Base-by-base conservation (phyloP, 2,113 vertebrate genomes). In the Hydropotes inermis region DNA sequence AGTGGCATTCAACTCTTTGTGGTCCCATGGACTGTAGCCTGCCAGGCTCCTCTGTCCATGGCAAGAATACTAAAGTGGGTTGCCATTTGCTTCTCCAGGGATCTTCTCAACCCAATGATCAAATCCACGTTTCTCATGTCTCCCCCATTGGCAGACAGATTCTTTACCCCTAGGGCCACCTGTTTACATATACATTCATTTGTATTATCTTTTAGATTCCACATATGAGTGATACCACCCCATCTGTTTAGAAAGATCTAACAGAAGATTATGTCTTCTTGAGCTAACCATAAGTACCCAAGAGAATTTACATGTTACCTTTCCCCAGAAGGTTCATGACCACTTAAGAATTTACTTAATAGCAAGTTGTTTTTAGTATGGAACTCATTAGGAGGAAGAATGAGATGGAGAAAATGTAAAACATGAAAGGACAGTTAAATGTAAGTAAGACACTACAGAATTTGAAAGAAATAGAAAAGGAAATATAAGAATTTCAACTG, bases 351-450 rank as follows among this genome's bases (percentile, higher is more conserved):
- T 30, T 45, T 67, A 54, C 52, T 47, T 27, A 54, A 39, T 17
- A 54, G 36, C 19, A 23, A 58, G 33, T 3, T 50, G 21, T 19
- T 52, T 74, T 81, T 58, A 28, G 30, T 13, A 8, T 16, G 30
- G 36, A 60, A 8, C 7, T 89, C 30, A 33, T 45, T 52, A 36
- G 5, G 16, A 39, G 4, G 21, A 64, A 55, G 36, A 52, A 5
- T 87, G 36, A 70, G 33, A 17, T 21, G 1, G 7, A 81, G 13
- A 79, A 74, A 52, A 70, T 2, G 1, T 30, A 64, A 94, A 81
- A 47, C 33, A 19, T 6, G 2, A 7, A 33, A 33, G 6, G 43
- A 4, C 50, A 11, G 1, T 0, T 43, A 30, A 19, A 21, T 2
- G 10, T 21, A 36, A 12, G 5, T 14, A 70, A 76, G 12, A 33